phyloP scores from a whole-genome alignment of 2,113 vertebrate genomes.

The Psilopsiagon aymara region DNA sequence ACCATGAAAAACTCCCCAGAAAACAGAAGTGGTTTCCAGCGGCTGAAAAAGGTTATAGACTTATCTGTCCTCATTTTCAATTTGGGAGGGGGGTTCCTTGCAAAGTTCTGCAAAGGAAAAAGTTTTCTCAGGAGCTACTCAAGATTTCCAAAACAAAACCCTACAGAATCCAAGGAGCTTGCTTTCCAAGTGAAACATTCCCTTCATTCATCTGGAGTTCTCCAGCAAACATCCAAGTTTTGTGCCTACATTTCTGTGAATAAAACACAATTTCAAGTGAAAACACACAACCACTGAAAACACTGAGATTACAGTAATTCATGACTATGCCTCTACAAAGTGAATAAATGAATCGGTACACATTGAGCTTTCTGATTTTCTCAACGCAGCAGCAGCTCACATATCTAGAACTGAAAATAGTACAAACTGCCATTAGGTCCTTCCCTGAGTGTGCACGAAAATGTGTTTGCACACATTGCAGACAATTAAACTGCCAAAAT shows the following conservation, averaged over 20 bases:
- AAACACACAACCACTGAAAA: neutral
- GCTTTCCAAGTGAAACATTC: neutral
- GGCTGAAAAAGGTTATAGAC: neutral
- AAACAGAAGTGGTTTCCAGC: neutral
- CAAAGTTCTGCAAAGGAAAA: neutral
- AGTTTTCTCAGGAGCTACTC: neutral
- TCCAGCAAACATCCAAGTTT: neutral
- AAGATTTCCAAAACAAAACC: neutral
- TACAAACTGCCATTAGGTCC: neutral
- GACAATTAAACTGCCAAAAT: neutral
- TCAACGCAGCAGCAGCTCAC: neutral
- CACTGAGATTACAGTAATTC: neutral
- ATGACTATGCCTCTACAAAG: neutral
- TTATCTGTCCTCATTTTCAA: neutral
- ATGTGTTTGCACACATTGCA: neutral
- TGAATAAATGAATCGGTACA: neutral
- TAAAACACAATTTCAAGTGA: neutral
- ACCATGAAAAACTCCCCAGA: neutral
- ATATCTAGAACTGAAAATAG: neutral
- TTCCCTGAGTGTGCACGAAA: neutral
- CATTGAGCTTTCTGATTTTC: neutral
- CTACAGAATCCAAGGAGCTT: neutral
- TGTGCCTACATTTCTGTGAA: neutral
- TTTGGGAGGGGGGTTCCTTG: neutral
- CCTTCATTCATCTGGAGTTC: neutral